phyloP scores from a whole-genome alignment of 2,113 vertebrate genomes.

The Acanthochromis polyacanthus region DNA sequence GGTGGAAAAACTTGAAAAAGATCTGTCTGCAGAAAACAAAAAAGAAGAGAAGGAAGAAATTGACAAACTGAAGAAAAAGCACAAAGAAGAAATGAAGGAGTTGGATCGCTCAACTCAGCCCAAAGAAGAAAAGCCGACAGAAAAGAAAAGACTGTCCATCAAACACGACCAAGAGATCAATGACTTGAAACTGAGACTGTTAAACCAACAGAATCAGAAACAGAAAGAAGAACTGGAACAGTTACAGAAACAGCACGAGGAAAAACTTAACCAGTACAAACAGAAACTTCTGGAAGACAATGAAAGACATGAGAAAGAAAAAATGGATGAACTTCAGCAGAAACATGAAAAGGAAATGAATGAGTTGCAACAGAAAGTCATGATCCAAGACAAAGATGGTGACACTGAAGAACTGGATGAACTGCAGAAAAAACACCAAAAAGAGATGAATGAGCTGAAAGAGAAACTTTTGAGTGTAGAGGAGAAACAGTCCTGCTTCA shows the following conservation, averaged over 20 bases:
- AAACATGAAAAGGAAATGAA: no score
- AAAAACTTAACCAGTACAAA: no score
- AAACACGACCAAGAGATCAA: not conserved
- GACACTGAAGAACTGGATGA: not conserved
- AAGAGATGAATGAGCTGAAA: slow-evolving; percentile 12
- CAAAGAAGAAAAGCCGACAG: not conserved
- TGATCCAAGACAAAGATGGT: not conserved
- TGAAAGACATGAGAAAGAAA: no score
- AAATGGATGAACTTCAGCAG: no score
- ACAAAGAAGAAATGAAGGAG: not conserved
- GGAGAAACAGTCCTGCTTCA: not conserved
- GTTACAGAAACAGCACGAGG: no score
- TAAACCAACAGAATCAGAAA: no score
- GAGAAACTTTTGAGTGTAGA: slow-evolving; percentile 15
- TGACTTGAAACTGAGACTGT: not conserved
- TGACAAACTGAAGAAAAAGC: not conserved
- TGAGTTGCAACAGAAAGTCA: not conserved
- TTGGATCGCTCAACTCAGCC: not conserved
- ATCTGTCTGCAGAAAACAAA: no score
- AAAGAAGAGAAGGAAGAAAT: not conserved
- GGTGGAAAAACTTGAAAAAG: no score
- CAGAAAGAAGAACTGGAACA: no score
- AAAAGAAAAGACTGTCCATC: not conserved
- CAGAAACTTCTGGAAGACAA: no score
- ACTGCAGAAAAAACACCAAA: slow-evolving; percentile 1